Evolutionary conservation across 1,140 invertebrate species (phyloP).

Genomic region (Cotesia vestalis): DNA sequence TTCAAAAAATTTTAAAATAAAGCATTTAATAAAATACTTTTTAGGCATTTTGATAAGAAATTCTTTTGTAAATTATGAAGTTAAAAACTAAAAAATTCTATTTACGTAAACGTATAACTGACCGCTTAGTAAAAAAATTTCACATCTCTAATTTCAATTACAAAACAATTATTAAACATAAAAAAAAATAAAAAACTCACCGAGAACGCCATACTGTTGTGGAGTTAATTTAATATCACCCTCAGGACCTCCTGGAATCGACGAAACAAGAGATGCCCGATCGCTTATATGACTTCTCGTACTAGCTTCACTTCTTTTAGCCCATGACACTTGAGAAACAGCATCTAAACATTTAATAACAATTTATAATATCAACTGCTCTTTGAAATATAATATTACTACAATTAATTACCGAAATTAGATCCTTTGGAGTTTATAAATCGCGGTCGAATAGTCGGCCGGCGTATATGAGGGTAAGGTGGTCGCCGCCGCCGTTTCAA

Average conservation of each 20-base stretch:
- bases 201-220: slow-evolving; percentile 64
- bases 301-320: slow-evolving; percentile 62
- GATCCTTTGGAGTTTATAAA: slow-evolving; percentile 55
- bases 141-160: no score
- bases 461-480: slow-evolving; percentile 52
- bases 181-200: slow-evolving; percentile 49
- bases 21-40: no score
- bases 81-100: no score
- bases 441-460: slow-evolving; percentile 54
- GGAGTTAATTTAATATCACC: slow-evolving; percentile 60
- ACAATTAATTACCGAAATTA: slow-evolving; percentile 58
- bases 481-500: slow-evolving; percentile 61
- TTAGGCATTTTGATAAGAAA: background rate
- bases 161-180: background rate
- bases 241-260: slow-evolving; percentile 58
- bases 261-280: slow-evolving; percentile 60
- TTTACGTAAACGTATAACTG: no score
- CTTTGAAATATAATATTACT: background rate
- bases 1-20: no score
- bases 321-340: slow-evolving; percentile 62
- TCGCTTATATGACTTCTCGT: slow-evolving; percentile 62
- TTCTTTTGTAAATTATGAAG: background rate
- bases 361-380: background rate
- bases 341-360: slow-evolving; percentile 49
- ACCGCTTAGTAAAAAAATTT: no score